Evolutionary conservation across 2,113 vertebrate genomes (phyloP).

Genomic region (Stercorarius parasiticus): DNA sequence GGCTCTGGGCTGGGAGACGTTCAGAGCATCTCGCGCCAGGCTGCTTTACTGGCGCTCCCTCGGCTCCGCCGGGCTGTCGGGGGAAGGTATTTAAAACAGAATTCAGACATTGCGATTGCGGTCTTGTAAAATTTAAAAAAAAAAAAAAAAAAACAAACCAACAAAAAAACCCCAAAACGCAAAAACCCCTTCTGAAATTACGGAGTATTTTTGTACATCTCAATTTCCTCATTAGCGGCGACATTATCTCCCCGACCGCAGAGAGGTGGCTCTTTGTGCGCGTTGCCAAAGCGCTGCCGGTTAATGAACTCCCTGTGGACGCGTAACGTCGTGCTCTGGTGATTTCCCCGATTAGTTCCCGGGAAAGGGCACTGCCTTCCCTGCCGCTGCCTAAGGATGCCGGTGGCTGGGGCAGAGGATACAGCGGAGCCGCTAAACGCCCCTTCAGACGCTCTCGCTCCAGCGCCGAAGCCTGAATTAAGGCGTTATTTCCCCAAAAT

Average conservation of each 20-base stretch:
- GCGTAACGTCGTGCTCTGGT: background rate
- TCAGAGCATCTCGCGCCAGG: accelerated
- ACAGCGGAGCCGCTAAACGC: no score
- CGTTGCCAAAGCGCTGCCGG: background rate
- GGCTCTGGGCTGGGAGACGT: background rate
- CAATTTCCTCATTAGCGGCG: background rate
- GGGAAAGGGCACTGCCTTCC: background rate
- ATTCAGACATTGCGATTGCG: no score
- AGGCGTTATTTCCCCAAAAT: background rate
- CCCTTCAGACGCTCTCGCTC: background rate
- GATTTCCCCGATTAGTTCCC: background rate
- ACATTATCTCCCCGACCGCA: background rate
- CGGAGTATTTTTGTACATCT: background rate
- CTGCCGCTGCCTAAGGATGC: no score
- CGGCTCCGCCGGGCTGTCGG: background rate
- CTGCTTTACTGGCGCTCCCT: background rate
- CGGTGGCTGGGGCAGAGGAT: background rate
- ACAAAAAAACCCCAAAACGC: no score
- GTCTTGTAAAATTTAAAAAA: background rate
- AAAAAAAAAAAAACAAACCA: no score
- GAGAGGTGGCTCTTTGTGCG: background rate
- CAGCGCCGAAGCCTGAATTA: background rate
- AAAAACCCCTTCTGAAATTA: background rate
- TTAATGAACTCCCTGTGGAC: background rate
- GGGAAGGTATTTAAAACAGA: background rate